Conservation (phyloP, 2,797 vertebrate genomes). For the Mico argentatus region DNA sequence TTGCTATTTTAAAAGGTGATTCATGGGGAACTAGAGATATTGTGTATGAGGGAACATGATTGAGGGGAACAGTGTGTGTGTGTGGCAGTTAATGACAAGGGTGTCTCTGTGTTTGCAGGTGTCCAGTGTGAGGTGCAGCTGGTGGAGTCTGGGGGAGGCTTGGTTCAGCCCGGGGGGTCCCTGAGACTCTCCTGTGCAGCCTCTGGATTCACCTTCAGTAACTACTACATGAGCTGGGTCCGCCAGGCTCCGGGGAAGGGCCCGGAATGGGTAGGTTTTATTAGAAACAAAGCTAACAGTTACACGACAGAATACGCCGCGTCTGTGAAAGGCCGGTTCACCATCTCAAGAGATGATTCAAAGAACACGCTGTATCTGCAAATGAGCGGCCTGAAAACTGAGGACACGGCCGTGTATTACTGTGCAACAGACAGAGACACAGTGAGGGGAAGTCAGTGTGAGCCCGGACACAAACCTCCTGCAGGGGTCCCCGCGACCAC, state of each 20-base stretch:
- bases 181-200: not conserved
- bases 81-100: not conserved
- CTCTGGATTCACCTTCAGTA: not conserved
- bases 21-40: no score
- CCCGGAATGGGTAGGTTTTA: no score
- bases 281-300: no score
- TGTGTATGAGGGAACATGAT: fast-evolving
- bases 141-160: not conserved
- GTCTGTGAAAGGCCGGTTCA: no score
- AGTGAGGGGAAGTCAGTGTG: not conserved
- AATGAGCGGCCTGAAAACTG: no score
- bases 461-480: not conserved
- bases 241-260: not conserved
- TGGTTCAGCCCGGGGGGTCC: not conserved
- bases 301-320: no score
- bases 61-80: no score
- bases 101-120: not conserved
- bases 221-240: fast-evolving
- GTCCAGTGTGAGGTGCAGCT: not conserved
- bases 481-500: no score
- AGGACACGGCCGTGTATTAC: not conserved
- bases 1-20: no score
- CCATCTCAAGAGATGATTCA: no score
- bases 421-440: not conserved
- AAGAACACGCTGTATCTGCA: no score